Evolutionary conservation across 2,113 vertebrate genomes (phyloP), one percentile per base, ranked within the genome.

Genomic region (Gulo gulo): DNA sequence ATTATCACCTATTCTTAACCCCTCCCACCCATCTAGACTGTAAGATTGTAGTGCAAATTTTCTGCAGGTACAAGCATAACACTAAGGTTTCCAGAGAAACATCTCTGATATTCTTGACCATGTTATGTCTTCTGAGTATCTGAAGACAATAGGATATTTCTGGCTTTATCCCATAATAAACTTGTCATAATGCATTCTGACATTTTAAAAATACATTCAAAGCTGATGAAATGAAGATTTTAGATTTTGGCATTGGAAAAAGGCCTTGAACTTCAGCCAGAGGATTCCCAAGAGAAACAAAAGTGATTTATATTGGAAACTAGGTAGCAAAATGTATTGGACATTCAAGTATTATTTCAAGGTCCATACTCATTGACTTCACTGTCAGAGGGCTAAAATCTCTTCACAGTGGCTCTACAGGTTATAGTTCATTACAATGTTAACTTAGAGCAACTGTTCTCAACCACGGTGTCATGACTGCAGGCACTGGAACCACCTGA

Each of bases 211-310:
- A 87, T 34, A 20, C 78, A 76, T 52, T 83, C 50, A 55, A 63
- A 69, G 59, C 67, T 83, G 83, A 97, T 97, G 52, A 96, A 96
- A 83, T 91, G 76, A 52, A 96, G 73, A 86, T 83, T 91, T 91
- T 73, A 88, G 82, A 92, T 95, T 55, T 24, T 93, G 83, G 80
- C 90, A 86, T 7, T 79, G 61, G 59, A 79, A 73, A 82, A 78
- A 24, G 83, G 69, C 92, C 88, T 96, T 91, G 92, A 92, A 95
- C 83, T 83, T 87, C 80, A 86, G 71, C 96, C 94, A 94, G 52
- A 69, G 59, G 81, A 52, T 12, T 95, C 94, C 81, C 82, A 83
- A 79, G 92, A 92, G 61, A 96, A 84, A 79, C 83, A 88, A 73
- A 88, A 84, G 67, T 94, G 83, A 71, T 84, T 96, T 78, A 55